A percentile compares a stretch with the other conserved stretches of the same genome.
These are phyloP conservation scores for Eunapius fragilis DNA, from an alignment of 37 sponge, comb jelly and placozoan genomes.

Conservation along the genomic window DNA sequence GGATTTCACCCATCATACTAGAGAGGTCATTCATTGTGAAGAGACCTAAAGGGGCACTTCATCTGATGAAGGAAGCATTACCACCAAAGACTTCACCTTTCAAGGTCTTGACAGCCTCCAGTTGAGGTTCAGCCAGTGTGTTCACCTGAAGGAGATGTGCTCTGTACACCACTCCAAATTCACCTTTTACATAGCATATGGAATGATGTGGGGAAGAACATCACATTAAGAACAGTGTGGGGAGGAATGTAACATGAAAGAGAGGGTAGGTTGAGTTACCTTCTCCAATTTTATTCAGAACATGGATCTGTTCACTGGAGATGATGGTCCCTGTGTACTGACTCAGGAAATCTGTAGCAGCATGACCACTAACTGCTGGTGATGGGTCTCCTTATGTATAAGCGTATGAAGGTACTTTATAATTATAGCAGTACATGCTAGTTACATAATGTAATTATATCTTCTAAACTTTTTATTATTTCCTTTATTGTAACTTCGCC, in stretches of 20 bases:
- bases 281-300: constrained; percentile 39
- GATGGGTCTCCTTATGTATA: too few relatives aligned
- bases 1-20: constrained; percentile 17
- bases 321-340: constrained; percentile 8
- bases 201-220: background rate
- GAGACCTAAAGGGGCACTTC: background rate
- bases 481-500: too few relatives aligned
- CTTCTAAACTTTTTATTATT: too few relatives aligned
- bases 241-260: too few relatives aligned
- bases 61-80: background rate
- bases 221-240: too few relatives aligned
- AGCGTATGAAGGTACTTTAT: too few relatives aligned
- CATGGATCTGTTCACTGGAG: background rate
- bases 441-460: too few relatives aligned
- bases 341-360: too few relatives aligned
- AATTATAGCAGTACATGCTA: too few relatives aligned
- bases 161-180: constrained; percentile 63
- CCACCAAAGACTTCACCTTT: constrained; percentile 29
- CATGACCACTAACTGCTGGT: too few relatives aligned
- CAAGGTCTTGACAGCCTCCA: constrained; percentile 56
- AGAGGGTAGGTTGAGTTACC: constrained; percentile 5
- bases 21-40: constrained; percentile 18
- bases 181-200: constrained; percentile 32
- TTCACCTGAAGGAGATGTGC: constrained; percentile 10
- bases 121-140: background rate